Percentiles rank a stretch among this genome's conserved stretches.
These are phyloP conservation scores for Sciurus vulgaris DNA, from an alignment of 2,797 vertebrate genomes.

Conservation along the genomic window DNA sequence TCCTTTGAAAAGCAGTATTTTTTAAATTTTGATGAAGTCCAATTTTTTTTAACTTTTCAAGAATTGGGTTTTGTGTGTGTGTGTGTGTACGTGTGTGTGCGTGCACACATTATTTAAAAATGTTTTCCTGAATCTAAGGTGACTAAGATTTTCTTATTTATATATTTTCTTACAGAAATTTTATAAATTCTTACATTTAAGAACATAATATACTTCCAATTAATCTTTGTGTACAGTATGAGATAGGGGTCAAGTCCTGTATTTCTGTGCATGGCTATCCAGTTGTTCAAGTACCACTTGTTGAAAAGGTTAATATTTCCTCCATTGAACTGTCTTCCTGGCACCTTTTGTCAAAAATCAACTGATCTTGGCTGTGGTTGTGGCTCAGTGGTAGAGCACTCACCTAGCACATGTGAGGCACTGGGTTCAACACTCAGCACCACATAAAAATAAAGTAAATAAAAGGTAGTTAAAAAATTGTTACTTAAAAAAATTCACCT, in stretches of 20 bases:
- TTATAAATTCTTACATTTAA: neutral
- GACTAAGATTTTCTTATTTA: conserved; percentile 9
- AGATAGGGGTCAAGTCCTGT: neutral
- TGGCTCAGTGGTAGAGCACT: too few relatives aligned
- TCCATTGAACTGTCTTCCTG: neutral
- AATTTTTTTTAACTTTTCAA: neutral
- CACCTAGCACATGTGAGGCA: too few relatives aligned
- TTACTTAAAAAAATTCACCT: neutral
- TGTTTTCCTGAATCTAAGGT: neutral
- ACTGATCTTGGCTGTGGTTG: too few relatives aligned
- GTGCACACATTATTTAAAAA: neutral
- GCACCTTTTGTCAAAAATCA: neutral
- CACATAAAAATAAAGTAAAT: too few relatives aligned
- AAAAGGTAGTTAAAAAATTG: too few relatives aligned
- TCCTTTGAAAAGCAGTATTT: conserved; percentile 31
- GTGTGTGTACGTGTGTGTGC: neutral
- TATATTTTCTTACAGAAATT: conserved; percentile 24
- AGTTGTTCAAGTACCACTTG: neutral
- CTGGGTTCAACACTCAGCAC: too few relatives aligned
- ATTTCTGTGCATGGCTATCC: neutral
- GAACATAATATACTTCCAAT: neutral
- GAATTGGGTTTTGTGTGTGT: neutral
- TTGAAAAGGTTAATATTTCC: neutral
- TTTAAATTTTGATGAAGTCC: conserved; percentile 11
- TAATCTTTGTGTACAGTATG: neutral